phyloP scores from a whole-genome alignment of 1,140 invertebrate species.

The Heterodera schachtii region DNA sequence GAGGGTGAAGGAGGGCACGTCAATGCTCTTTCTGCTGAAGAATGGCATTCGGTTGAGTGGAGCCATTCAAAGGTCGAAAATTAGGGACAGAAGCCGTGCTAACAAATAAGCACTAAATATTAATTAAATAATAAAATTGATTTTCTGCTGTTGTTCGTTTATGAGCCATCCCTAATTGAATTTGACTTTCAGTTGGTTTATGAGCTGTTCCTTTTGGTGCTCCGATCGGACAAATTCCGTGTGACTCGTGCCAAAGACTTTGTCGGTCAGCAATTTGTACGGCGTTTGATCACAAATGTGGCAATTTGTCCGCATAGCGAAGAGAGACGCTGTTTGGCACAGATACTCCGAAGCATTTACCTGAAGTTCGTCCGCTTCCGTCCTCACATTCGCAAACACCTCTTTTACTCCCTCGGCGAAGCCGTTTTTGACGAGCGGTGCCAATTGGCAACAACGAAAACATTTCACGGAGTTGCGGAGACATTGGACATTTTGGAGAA shows the following conservation, averaged over 20 bases:
- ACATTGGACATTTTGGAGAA: constrained; percentile 14
- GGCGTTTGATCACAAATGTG: constrained; percentile 4
- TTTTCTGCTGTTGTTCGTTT: too few species aligned
- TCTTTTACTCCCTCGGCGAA: constrained; percentile 2
- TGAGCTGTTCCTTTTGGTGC: constrained; percentile 9
- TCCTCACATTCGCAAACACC: constrained; percentile 9
- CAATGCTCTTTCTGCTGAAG: too few species aligned
- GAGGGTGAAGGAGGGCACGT: too few species aligned
- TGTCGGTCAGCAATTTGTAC: not conserved
- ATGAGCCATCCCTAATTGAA: not conserved
- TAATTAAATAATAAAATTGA: too few species aligned
- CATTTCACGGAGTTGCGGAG: not conserved
- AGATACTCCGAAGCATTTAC: constrained; percentile 18
- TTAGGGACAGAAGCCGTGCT: too few species aligned
- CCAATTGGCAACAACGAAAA: constrained; percentile 6
- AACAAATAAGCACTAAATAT: too few species aligned
- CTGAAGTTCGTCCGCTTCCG: constrained; percentile 18
- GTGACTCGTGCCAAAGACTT: constrained; percentile 13
- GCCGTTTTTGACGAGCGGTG: constrained; percentile 6
- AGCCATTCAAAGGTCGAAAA: not conserved
- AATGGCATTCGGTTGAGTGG: not conserved
- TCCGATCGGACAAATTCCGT: constrained; percentile 13
- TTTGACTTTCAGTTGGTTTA: constrained; percentile 18
- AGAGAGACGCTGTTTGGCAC: not conserved
- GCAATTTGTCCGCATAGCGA: not conserved